Conservation (phyloP, 1,140 invertebrate genomes). For the Listronotus bonariensis region DNA sequence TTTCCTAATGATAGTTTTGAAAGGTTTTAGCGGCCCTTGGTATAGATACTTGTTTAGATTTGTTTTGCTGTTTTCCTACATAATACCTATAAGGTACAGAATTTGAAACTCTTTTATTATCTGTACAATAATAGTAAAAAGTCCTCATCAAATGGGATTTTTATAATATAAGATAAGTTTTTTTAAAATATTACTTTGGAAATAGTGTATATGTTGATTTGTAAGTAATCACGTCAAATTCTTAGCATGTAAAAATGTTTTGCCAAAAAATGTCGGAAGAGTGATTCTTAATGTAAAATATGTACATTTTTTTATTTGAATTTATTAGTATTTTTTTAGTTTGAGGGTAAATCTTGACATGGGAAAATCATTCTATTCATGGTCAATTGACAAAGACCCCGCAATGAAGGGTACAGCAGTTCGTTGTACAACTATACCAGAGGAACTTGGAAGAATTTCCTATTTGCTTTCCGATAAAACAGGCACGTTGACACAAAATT, state of each 20-base stretch:
- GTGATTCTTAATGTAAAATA: no score
- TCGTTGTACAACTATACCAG: slow-evolving; percentile 97
- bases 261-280: no score
- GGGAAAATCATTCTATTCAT: slow-evolving; percentile 97
- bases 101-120: no score
- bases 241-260: no score
- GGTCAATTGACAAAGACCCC: slow-evolving; percentile 93
- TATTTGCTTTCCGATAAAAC: slow-evolving; percentile 98
- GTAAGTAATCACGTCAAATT: no score
- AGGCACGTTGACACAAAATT: slow-evolving; percentile 97
- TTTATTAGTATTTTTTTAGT: slow-evolving; percentile 63
- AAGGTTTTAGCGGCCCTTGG: slow-evolving; percentile 96
- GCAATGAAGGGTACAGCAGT: slow-evolving; percentile 95
- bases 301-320: no score
- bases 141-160: no score
- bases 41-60: slow-evolving; percentile 96
- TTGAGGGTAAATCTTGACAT: slow-evolving; percentile 98
- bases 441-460: slow-evolving; percentile 95
- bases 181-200: no score
- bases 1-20: slow-evolving; percentile 93
- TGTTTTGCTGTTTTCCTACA: slow-evolving; percentile 96
- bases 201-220: no score
- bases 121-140: no score
- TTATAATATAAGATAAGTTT: no score
- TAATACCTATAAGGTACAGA: slow-evolving; percentile 91